Percentiles rank a stretch among this genome's conserved stretches.
Conservation (phyloP, 23 tunicate species). For the Clavelina lepadiformis region DNA sequence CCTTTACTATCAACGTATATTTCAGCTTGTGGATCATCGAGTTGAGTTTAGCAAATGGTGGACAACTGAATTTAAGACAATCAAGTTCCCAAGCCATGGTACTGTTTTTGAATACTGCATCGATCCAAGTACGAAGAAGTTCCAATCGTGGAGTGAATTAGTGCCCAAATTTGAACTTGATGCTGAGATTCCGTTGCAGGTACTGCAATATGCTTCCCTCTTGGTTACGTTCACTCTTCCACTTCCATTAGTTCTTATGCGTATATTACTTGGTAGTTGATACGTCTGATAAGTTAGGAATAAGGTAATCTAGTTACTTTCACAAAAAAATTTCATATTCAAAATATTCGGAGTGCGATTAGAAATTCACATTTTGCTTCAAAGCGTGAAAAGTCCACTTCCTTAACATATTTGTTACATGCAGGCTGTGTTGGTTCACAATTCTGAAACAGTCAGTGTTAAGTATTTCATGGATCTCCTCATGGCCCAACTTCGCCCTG, state of each 20-base stretch:
- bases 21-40: constrained; percentile 93
- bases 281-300: too few relatives aligned
- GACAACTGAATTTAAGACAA: constrained; percentile 95
- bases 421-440: constrained; percentile 92
- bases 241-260: too few relatives aligned
- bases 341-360: too few relatives aligned
- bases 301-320: too few relatives aligned
- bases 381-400: neutral
- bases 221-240: neutral
- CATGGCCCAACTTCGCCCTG: constrained; percentile 81
- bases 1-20: neutral
- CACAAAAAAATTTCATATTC: too few relatives aligned
- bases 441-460: constrained; percentile 83
- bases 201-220: constrained; percentile 3
- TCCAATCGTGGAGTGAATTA: constrained; percentile 71
- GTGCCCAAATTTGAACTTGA: constrained; percentile 90
- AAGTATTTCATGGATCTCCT: constrained; percentile 93
- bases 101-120: constrained; percentile 94
- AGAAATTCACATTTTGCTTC: neutral
- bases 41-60: constrained; percentile 99
- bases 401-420: too few relatives aligned
- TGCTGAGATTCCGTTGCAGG: constrained; percentile 94
- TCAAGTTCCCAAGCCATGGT: constrained; percentile 92
- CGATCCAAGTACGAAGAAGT: constrained; percentile 70
- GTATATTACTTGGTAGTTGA: too few relatives aligned